phyloP scores from a whole-genome alignment of 2,888 invertebrate genomes.

The Zaprionus obscuricornis region DNA sequence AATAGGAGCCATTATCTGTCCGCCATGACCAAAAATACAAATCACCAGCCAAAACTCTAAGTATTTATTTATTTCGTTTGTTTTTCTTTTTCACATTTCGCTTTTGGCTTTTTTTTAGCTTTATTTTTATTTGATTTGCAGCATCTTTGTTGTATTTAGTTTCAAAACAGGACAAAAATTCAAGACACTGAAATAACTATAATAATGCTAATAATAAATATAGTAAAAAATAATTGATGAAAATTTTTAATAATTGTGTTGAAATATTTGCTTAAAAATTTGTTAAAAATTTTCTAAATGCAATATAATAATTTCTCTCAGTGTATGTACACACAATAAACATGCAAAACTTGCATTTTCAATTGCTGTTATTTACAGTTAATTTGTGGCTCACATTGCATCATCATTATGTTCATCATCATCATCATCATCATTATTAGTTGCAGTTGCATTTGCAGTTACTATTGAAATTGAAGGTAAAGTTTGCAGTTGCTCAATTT shows the following conservation, averaged over 20 bases:
- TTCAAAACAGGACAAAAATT: slow-evolving; percentile 18
- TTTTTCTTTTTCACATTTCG: slow-evolving; percentile 24
- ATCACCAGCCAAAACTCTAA: slow-evolving; percentile 21
- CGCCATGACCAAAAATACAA: slow-evolving; percentile 52
- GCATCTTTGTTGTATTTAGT: slow-evolving; percentile 31
- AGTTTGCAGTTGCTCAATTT: slow-evolving; percentile 64
- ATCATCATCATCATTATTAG: slow-evolving; percentile 1
- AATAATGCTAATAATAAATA: no score
- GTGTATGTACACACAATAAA: slow-evolving; percentile 16
- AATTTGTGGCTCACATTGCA: slow-evolving; percentile 55
- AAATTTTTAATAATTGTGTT: no score
- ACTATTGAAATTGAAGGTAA: no score
- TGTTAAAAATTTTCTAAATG: no score
- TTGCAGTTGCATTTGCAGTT: slow-evolving; percentile 19
- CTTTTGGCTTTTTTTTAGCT: no score
- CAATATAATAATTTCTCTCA: no score
- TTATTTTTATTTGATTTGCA: slow-evolving; percentile 33
- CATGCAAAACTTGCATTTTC: slow-evolving; percentile 6
- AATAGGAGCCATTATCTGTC: slow-evolving; percentile 59
- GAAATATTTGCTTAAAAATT: no score
- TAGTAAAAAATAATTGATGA: no score
- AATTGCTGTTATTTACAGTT: slow-evolving; percentile 53
- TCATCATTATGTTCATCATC: slow-evolving; percentile 44
- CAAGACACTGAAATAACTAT: slow-evolving; percentile 36
- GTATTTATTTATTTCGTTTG: slow-evolving; percentile 7